Percentiles rank a stretch among this genome's conserved stretches.
Conservation (phyloP, 2,113 vertebrate genomes). For the Caretta caretta region DNA sequence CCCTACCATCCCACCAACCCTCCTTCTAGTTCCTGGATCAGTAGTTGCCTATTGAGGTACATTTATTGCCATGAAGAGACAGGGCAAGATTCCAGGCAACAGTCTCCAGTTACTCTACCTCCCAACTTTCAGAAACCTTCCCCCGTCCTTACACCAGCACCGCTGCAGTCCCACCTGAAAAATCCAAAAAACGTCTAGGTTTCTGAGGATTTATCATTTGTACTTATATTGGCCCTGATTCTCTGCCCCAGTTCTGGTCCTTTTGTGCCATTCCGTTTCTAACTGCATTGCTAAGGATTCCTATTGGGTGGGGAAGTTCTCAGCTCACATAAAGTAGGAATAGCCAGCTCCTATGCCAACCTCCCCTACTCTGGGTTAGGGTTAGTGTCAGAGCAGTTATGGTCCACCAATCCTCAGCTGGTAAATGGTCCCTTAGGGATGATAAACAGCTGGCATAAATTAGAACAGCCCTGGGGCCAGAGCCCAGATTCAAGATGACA, state of each 20-base stretch:
- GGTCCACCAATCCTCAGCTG: neutral
- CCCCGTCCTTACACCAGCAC: too few relatives aligned
- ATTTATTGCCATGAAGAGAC: too few relatives aligned
- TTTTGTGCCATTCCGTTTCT: neutral
- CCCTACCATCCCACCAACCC: too few relatives aligned
- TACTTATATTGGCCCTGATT: neutral
- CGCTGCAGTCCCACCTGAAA: too few relatives aligned
- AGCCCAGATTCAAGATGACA: neutral
- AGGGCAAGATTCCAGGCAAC: too few relatives aligned
- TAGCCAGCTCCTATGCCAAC: neutral
- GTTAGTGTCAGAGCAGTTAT: neutral
- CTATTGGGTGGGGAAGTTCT: accelerated
- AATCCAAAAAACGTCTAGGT: too few relatives aligned
- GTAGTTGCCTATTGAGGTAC: too few relatives aligned
- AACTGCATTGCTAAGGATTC: neutral
- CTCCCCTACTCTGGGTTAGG: neutral
- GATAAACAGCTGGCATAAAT: neutral
- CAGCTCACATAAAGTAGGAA: neutral
- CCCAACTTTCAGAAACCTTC: too few relatives aligned
- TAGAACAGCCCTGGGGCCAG: neutral
- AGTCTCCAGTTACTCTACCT: too few relatives aligned
- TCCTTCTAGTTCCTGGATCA: too few relatives aligned
- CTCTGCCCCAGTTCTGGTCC: neutral
- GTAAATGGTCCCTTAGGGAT: neutral
- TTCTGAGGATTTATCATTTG: neutral